A percentile compares a stretch with the other conserved stretches of the same genome.
Evolutionary conservation across 2,113 vertebrate genomes (phyloP).

Genomic region (Thomomys bottae): DNA sequence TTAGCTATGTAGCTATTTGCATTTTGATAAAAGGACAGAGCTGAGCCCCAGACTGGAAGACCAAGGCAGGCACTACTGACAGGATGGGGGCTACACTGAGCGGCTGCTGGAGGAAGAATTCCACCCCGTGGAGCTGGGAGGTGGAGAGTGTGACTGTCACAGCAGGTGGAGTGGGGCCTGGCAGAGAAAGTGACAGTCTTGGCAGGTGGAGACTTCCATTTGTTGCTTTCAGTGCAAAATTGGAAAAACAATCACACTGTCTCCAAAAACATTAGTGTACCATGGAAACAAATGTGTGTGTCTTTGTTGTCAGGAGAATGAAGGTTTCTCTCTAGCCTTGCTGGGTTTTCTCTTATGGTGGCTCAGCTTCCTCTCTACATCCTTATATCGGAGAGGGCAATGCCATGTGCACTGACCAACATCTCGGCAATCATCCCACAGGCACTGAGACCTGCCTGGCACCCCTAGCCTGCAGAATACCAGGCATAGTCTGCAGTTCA

Average conservation of each 20-base stretch:
- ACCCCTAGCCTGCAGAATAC: too few species aligned
- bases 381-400: too few species aligned
- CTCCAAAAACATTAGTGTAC: conserved; percentile 28
- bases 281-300: conserved; percentile 39
- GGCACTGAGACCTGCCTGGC: not conserved
- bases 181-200: not conserved
- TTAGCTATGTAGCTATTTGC: not conserved
- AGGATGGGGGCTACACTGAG: conserved; percentile 26
- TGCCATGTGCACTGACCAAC: too few species aligned
- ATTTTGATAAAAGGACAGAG: conserved; percentile 48
- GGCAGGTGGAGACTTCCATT: not conserved
- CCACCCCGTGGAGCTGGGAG: not conserved
- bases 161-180: not conserved
- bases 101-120: conserved; percentile 8
- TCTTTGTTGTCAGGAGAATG: conserved; percentile 7
- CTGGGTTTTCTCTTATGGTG: not conserved
- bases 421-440: not conserved
- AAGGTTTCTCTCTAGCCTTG: not conserved
- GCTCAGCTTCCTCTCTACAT: not conserved
- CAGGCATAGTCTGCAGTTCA: too few species aligned
- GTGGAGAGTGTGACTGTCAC: conserved; percentile 11
- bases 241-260: conserved; percentile 48
- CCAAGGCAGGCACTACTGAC: not conserved
- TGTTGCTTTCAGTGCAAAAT: conserved; percentile 30
- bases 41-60: not conserved